A percentile compares a stretch with the other conserved stretches of the same genome.
Conservation (phyloP, 2,888 invertebrate species). For the Cetonia aurata region DNA sequence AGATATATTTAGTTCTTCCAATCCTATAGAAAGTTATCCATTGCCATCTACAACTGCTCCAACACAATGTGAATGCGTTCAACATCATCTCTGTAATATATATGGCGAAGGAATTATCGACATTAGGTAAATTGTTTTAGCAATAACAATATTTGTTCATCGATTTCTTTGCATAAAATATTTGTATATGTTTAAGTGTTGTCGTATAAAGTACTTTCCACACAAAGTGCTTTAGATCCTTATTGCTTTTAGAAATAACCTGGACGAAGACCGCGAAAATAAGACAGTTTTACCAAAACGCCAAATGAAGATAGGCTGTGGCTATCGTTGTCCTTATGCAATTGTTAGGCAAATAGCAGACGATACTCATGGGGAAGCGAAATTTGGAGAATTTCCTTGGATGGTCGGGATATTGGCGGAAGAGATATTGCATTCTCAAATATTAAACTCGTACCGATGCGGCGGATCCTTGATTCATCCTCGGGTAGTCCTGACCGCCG, state of each 20-base stretch:
- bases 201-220: background rate
- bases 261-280: constrained; percentile 58
- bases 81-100: constrained; percentile 80
- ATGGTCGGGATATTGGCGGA: constrained; percentile 79
- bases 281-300: constrained; percentile 54
- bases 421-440: constrained; percentile 68
- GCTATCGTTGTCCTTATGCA: constrained; percentile 79
- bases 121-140: constrained; percentile 71
- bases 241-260: constrained; percentile 52
- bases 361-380: constrained; percentile 75
- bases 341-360: constrained; percentile 77
- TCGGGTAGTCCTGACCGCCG: constrained; percentile 82
- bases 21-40: no score
- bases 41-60: no score
- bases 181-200: no score
- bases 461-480: constrained; percentile 86
- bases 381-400: constrained; percentile 88
- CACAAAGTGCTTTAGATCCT: background rate
- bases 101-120: constrained; percentile 82
- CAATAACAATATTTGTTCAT: no score
- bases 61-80: constrained; percentile 77
- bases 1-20: no score
- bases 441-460: constrained; percentile 77
- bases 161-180: no score
- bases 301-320: constrained; percentile 71